These are phyloP conservation scores for Lepus oiostolus DNA, from an alignment of 2,797 vertebrate species.

Conservation along the genomic window DNA sequence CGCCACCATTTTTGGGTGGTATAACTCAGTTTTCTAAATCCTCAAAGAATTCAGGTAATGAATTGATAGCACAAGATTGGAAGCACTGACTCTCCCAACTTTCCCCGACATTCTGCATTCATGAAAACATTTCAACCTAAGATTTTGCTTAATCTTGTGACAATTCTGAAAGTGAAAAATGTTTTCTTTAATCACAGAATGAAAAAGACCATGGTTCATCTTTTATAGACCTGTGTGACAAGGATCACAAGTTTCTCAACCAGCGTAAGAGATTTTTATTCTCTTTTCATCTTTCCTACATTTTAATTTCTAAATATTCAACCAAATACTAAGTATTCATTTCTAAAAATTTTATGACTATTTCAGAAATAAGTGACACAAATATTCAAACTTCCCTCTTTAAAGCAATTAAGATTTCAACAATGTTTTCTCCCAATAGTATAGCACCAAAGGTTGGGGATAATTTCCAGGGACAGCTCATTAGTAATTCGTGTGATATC, in stretches of 20 bases:
- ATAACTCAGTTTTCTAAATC: neutral
- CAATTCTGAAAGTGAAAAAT: neutral
- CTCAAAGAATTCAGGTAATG: neutral
- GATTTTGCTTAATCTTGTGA: neutral
- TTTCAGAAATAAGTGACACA: neutral
- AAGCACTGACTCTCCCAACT: neutral
- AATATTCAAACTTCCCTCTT: neutral
- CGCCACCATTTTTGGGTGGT: neutral
- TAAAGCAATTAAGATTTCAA: neutral
- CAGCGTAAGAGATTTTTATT: fast-evolving
- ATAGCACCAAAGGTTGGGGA: neutral
- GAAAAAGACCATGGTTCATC: neutral
- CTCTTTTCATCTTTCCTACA: neutral
- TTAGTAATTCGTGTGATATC: neutral
- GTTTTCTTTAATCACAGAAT: neutral
- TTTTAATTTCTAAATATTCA: neutral
- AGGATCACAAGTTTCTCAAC: neutral
- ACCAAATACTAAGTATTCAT: neutral
- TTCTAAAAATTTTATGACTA: neutral
- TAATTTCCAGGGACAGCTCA: neutral
- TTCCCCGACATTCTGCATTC: neutral
- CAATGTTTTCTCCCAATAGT: neutral
- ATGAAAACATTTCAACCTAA: neutral
- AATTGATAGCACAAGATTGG: neutral
- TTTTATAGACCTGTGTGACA: neutral